These are phyloP conservation scores for Tragopan temminckii DNA, from an alignment of 2,797 vertebrate species.

Conservation along the genomic window DNA sequence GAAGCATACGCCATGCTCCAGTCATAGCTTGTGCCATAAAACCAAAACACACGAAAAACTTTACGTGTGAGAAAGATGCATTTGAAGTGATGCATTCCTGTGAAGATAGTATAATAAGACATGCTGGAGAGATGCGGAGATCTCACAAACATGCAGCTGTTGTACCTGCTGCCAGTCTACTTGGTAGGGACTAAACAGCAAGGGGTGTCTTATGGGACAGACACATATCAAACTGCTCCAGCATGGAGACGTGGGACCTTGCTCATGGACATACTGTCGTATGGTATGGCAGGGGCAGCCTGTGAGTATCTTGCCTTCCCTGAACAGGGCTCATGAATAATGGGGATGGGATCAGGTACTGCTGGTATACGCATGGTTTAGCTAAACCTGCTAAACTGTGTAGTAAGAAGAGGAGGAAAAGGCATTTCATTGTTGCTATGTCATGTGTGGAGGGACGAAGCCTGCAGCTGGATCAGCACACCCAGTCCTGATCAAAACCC, in stretches of 20 bases:
- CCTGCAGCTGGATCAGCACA: not conserved
- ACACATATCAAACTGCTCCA: not conserved
- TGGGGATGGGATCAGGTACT: not conserved
- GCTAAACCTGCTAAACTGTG: not conserved
- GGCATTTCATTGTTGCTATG: not conserved
- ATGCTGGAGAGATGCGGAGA: not conserved
- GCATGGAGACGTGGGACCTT: accelerated
- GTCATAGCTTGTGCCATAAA: not conserved
- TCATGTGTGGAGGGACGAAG: not conserved
- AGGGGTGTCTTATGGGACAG: not conserved
- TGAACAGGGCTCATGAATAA: not conserved
- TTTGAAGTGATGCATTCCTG: not conserved
- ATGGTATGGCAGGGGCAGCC: not conserved
- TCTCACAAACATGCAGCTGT: too few species aligned
- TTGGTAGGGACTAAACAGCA: not conserved
- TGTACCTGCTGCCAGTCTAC: not conserved
- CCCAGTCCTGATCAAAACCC: not conserved
- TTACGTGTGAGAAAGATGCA: not conserved
- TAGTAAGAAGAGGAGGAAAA: not conserved
- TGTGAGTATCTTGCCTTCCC: not conserved
- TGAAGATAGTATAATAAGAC: not conserved
- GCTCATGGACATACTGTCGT: not conserved
- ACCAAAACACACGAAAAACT: not conserved
- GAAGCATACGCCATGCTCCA: not conserved
- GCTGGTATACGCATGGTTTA: accelerated